These are phyloP conservation scores for Phymastichus coffea DNA, from an alignment of 1,140 invertebrate genomes.

Conservation along the genomic window DNA sequence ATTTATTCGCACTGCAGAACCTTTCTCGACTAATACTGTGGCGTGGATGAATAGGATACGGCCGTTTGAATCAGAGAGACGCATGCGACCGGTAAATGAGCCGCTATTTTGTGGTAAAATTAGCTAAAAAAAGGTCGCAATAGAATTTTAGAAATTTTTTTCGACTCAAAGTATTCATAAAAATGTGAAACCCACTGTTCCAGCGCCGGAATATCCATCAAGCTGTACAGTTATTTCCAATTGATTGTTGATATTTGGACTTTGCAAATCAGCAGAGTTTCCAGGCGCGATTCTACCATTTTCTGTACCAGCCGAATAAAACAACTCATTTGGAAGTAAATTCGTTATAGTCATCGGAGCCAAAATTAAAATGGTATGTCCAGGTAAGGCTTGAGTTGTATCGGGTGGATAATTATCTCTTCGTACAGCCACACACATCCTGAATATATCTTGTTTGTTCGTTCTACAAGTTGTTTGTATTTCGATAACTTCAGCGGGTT, in stretches of 20 bases:
- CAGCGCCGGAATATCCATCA: conserved; percentile 79
- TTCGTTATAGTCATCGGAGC: conserved; percentile 81
- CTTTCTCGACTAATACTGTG: conserved; percentile 58
- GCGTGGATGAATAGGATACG: conserved; percentile 76
- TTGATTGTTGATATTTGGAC: conserved; percentile 63
- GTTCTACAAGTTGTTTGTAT: conserved; percentile 49
- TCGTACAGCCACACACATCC: conserved; percentile 77
- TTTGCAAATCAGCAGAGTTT: conserved; percentile 53
- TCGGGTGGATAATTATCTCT: conserved; percentile 80
- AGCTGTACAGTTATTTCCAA: conserved; percentile 74
- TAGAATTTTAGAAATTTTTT: conserved; percentile 2
- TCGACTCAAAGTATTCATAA: not conserved
- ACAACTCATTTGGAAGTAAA: conserved; percentile 73
- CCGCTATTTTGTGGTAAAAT: conserved; percentile 51
- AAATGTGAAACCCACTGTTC: conserved; percentile 52
- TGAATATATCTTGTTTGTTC: conserved; percentile 55
- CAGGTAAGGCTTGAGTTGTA: conserved; percentile 63
- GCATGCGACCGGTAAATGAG: conserved; percentile 58
- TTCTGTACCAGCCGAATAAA: conserved; percentile 61
- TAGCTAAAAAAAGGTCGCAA: conserved; percentile 35
- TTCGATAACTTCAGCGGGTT: conserved; percentile 60
- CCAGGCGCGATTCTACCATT: conserved; percentile 67
- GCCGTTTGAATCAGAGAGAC: conserved; percentile 69
- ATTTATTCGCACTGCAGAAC: conserved; percentile 65
- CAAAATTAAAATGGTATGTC: conserved; percentile 80